Conservation (phyloP, 2,888 invertebrate species). For the Aphidius colemani region DNA sequence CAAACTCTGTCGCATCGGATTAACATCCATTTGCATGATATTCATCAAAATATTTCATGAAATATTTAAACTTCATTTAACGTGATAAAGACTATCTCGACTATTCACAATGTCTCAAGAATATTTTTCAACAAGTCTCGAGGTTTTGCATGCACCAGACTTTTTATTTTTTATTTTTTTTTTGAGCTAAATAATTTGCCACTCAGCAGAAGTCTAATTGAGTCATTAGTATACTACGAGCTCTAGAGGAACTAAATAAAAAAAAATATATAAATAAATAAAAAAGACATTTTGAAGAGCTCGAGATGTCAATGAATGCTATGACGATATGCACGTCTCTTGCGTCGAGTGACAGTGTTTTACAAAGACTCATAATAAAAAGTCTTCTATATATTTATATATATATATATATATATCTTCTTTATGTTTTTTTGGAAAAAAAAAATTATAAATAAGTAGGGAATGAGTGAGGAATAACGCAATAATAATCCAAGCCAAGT, state of each 20-base stretch:
- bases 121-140: constrained; percentile 10
- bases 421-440: constrained; percentile 11
- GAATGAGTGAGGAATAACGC: constrained; percentile 30
- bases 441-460: constrained; percentile 29
- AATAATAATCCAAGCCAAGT: not conserved
- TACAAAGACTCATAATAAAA: constrained; percentile 27
- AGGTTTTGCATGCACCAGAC: constrained; percentile 23
- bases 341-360: constrained; percentile 34
- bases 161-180: not conserved
- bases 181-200: too few species aligned
- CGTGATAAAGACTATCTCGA: constrained; percentile 23
- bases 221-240: too few species aligned
- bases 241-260: too few species aligned
- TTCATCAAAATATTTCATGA: constrained; percentile 31
- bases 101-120: constrained; percentile 4
- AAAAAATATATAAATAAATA: not conserved
- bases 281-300: constrained; percentile 12
- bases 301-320: constrained; percentile 34
- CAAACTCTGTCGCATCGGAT: constrained; percentile 32
- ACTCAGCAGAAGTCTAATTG: not conserved
- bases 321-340: constrained; percentile 35
- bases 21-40: constrained; percentile 47
- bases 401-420: constrained; percentile 24
- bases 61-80: not conserved
- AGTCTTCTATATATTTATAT: not conserved